Evolutionary conservation across 1,140 invertebrate species (phyloP), one percentile per base, ranked within the genome.

Genomic region (Sycophaga agraensis): DNA sequence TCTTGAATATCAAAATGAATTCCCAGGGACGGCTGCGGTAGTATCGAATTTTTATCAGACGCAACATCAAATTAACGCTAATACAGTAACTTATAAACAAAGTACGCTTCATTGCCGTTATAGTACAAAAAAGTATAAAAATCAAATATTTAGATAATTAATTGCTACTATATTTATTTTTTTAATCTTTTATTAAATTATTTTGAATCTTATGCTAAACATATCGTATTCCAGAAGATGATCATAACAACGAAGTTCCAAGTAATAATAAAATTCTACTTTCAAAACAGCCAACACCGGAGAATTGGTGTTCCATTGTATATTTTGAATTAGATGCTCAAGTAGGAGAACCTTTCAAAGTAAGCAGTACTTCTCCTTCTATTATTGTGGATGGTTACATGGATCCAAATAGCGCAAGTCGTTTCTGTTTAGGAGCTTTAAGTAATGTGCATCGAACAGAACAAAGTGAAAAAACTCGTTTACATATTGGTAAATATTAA

Each of bases 381-480:
- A 94, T 99, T 3, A 97, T 92, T 24, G 86, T 99, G n/a, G 97
- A 99, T 80, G 97, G 97, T 9, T 99, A 99, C 72, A 96, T 98
- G 3, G 96, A 99, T 84, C 97, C 97, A 0, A 96, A 94, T 16
- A 94, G 94, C 12, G 92, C 91, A 6, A 92, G 93, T 79, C 83
- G 96, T 56, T 99, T 99, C 82, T 99, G 97, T 79, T 83, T 99
- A 2, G 97, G 97, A 55, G 97, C 97, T 37, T 83, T 99, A 2
- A 97, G 96, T 65, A 99, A 99, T 82, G 97, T 99, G 3, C 97
- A 99, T 81, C 87, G 97, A 68, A 98, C 96, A 16, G 93, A 96
- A 92, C 16, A 94, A 72, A 95, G 92, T 72, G 93, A 96, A 75
- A 84, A 88, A 68, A 93, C 93, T 24, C 71, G 78, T 45, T 71